Base-by-base conservation (phyloP, 1,140 invertebrate genomes). In the Scaptomyza hsui region DNA sequence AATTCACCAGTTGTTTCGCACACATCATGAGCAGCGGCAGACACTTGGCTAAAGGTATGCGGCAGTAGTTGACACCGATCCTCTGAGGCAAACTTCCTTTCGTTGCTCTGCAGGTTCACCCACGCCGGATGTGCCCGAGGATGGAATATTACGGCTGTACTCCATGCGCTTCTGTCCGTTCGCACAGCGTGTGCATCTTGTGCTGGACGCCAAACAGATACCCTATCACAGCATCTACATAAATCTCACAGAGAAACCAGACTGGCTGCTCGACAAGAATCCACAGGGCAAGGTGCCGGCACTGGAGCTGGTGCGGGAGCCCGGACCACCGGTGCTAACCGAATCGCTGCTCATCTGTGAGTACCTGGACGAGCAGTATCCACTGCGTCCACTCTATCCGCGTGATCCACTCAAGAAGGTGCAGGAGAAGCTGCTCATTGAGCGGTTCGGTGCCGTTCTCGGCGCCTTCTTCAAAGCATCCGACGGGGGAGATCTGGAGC, bases 91-190 rank as follows among this genome's bases (percentile, higher is more conserved):
- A 7, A 21, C 1, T n/a, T 12, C n/a, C n/a, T 26, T 18, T 37
- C 19, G 0, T 37, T 15, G 0, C 16, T 12, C 6, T 1, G 10
- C 39, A 96, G 96, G 94, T 57, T 95, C 94, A 10, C 72, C 86
- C 10, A 93, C 93, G 21, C 95, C 95, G 3, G 93, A 94, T 16
- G 69, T 94, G 7, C 91, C 92, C 16, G 92, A 93, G 55, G 90
- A 91, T 69, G 96, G 95, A 4, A 95, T 95, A 86, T 79, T 97
- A 39, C 94, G 97, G 1, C 90, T 98, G 0, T 98, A 97, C 89
- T 97, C 95, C 51, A 98, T 96, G 96, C 93, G 96, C 68, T 98
- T 96, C 91, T 98, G 97, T 90, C 97, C 97, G 0, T 99, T 95
- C 89, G 96, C 97, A 0, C 96, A 98, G 85, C 93, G 97, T 62